These are phyloP conservation scores for Chrysolina oricalcia DNA, from an alignment of 2,888 invertebrate genomes.

Conservation along the genomic window DNA sequence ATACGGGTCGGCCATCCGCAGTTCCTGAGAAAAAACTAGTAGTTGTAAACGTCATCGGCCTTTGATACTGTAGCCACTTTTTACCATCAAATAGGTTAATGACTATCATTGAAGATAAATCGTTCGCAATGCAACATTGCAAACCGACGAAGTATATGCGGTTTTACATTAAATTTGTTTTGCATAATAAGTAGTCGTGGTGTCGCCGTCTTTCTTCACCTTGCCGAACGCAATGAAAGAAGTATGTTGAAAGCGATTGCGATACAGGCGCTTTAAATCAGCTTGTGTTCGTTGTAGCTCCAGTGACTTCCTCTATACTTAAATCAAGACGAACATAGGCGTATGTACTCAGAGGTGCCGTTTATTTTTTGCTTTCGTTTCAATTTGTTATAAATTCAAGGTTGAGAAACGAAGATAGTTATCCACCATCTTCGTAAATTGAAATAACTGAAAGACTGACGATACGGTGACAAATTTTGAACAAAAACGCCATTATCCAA, in stretches of 20 bases:
- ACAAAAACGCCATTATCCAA: no score
- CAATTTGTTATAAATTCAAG: not conserved
- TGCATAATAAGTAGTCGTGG: constrained; percentile 32
- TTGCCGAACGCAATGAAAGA: constrained; percentile 12
- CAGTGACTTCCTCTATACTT: constrained; percentile 51
- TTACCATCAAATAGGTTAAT: constrained; percentile 23
- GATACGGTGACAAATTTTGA: no score
- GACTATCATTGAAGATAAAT: constrained; percentile 20
- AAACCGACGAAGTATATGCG: constrained; percentile 1
- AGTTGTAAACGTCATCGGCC: not conserved
- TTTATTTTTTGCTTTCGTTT: not conserved
- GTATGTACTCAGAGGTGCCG: not conserved
- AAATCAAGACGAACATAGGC: constrained; percentile 38
- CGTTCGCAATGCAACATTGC: not conserved
- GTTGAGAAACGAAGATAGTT: no score
- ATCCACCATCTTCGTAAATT: no score
- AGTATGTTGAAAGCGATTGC: constrained; percentile 24
- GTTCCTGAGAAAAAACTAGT: not conserved
- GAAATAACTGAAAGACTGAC: no score
- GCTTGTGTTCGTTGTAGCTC: constrained; percentile 37
- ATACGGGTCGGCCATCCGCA: not conserved
- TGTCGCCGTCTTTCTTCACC: constrained; percentile 26
- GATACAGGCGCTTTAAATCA: constrained; percentile 25
- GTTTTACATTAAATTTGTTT: constrained; percentile 19
- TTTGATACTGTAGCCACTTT: not conserved